phyloP scores from a whole-genome alignment of 2,113 vertebrate genomes.

The Mixornis gularis region DNA sequence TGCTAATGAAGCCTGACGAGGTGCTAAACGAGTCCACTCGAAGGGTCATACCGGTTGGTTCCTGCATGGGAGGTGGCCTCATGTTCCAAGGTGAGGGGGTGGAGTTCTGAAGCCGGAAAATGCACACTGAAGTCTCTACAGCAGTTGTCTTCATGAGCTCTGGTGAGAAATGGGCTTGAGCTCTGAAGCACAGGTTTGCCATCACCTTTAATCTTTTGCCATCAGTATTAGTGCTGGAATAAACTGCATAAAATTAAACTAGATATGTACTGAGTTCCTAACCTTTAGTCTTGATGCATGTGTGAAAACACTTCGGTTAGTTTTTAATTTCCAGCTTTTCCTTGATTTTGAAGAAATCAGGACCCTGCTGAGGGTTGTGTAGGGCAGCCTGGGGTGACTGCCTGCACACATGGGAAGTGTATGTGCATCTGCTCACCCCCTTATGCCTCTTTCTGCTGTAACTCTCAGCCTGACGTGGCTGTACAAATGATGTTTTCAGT shows the following conservation, averaged over 20 bases:
- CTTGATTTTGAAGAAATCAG: neutral
- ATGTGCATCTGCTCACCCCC: neutral
- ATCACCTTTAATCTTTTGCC: neutral
- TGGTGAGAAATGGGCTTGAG: neutral
- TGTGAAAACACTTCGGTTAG: neutral
- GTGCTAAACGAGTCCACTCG: fast-evolving
- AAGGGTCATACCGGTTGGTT: neutral
- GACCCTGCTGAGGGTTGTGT: neutral
- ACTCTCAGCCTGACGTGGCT: neutral
- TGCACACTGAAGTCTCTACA: fast-evolving
- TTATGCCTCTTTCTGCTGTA: neutral
- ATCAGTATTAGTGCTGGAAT: neutral
- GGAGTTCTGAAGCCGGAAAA: neutral
- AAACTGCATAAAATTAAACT: neutral
- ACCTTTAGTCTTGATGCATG: neutral
- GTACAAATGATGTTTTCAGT: neutral
- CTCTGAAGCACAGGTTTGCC: neutral
- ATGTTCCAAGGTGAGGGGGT: neutral
- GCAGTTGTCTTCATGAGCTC: neutral
- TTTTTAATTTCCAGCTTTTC: neutral
- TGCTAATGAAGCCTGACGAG: neutral
- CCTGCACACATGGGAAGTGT: neutral
- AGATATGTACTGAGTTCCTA: neutral
- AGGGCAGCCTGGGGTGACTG: neutral
- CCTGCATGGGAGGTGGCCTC: neutral